phyloP scores from a whole-genome alignment of 2,888 invertebrate species.

The Trissoscelio sp. region DNA sequence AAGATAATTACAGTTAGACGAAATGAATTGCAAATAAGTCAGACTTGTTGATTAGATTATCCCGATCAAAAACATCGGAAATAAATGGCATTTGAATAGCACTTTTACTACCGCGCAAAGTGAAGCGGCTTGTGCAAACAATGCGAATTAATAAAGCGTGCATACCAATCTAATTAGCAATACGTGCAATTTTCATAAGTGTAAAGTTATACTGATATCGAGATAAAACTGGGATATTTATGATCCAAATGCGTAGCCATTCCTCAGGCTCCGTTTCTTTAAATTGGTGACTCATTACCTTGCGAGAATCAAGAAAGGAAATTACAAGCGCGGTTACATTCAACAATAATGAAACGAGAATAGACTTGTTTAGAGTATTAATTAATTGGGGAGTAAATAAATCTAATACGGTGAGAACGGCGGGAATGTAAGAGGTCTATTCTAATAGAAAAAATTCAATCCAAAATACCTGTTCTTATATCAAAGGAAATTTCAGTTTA shows the following conservation, averaged over 20 bases:
- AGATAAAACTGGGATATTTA: constrained; percentile 50
- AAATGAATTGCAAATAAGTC: no score
- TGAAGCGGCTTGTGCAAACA: not conserved
- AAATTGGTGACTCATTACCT: constrained; percentile 58
- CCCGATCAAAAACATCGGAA: no score
- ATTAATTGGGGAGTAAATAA: constrained; percentile 46
- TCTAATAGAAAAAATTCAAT: not conserved
- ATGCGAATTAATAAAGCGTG: constrained; percentile 32
- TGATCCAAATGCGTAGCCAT: constrained; percentile 8
- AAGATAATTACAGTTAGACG: no score
- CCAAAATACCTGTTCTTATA: constrained; percentile 14
- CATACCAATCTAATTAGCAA: constrained; percentile 64
- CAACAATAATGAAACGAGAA: constrained; percentile 36
- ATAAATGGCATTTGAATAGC: constrained; percentile 10
- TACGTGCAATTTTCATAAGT: constrained; percentile 47
- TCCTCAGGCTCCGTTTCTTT: constrained; percentile 40
- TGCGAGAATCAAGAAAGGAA: constrained; percentile 49
- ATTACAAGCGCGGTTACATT: constrained; percentile 10
- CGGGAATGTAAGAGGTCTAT: constrained; percentile 24
- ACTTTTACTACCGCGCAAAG: no score
- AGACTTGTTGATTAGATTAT: no score
- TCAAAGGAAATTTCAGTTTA: not conserved
- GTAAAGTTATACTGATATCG: constrained; percentile 40
- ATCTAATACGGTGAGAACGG: constrained; percentile 27
- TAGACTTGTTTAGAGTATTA: constrained; percentile 38